A percentile compares a stretch with the other conserved stretches of the same genome.
These are phyloP conservation scores for Orthonychiurus folsomi DNA, from an alignment of 2,888 invertebrate genomes.

Conservation along the genomic window DNA sequence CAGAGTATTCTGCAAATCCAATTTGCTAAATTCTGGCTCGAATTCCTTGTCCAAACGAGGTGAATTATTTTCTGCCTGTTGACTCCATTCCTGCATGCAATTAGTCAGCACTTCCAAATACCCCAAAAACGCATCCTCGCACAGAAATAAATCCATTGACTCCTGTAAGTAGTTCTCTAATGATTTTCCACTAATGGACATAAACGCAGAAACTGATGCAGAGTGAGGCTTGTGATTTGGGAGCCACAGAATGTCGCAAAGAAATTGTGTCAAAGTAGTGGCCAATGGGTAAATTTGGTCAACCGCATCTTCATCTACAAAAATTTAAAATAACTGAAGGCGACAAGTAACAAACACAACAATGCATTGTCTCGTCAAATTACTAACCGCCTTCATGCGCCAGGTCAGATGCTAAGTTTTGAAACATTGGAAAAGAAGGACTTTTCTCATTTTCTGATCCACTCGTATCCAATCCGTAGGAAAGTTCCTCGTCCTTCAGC, in stretches of 20 bases:
- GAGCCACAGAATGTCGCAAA: conserved; percentile 39
- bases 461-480: too few species aligned
- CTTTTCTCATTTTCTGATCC: too few species aligned
- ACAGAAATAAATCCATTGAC: conserved; percentile 33
- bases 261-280: conserved; percentile 33
- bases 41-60: conserved; percentile 15
- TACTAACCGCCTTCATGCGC: background rate
- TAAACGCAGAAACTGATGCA: conserved; percentile 36
- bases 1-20: conserved; percentile 34
- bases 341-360: too few species aligned
- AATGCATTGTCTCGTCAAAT: background rate
- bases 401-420: background rate
- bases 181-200: conserved; percentile 39
- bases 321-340: too few species aligned
- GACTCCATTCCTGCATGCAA: conserved; percentile 26
- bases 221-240: conserved; percentile 37
- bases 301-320: background rate
- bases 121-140: conserved; percentile 32
- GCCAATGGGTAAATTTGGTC: conserved; percentile 33
- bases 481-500: too few species aligned
- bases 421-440: background rate
- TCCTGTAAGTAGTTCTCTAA: conserved; percentile 39
- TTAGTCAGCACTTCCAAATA: conserved; percentile 32
- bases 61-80: conserved; percentile 20
- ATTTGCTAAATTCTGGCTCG: conserved; percentile 22